A percentile compares a stretch with the other conserved stretches of the same genome.
Evolutionary conservation across 2,888 invertebrate species (phyloP).

Genomic region (Stenolophus ochropezus): DNA sequence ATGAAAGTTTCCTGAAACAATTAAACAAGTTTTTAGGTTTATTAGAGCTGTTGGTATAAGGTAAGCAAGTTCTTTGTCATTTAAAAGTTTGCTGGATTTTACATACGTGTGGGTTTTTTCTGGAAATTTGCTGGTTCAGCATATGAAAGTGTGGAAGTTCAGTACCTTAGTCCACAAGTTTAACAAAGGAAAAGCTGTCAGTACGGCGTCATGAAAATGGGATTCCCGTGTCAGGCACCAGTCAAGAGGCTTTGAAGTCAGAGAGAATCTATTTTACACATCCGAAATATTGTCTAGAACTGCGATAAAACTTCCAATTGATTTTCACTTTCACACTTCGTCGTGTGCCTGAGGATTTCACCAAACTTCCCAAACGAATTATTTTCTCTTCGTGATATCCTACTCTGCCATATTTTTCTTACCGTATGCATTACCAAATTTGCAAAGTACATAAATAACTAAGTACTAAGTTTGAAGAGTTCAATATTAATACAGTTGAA

Average conservation of each 20-base stretch:
- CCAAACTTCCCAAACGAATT: background rate
- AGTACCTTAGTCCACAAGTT: slow-evolving; percentile 22
- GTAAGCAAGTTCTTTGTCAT: slow-evolving; percentile 19
- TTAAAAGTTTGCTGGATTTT: slow-evolving; percentile 1
- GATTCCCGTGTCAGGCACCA: slow-evolving; percentile 43
- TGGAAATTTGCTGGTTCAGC: slow-evolving; percentile 18
- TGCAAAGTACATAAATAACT: too few relatives aligned
- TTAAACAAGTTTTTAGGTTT: background rate
- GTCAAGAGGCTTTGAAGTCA: slow-evolving; percentile 46
- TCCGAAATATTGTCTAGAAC: slow-evolving; percentile 47
- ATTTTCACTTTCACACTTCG: slow-evolving; percentile 33
- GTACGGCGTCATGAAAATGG: slow-evolving; percentile 50
- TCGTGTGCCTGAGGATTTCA: background rate
- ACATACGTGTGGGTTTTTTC: slow-evolving; percentile 12
- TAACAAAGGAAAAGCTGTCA: slow-evolving; percentile 51
- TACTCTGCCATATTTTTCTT: background rate
- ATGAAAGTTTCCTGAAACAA: background rate
- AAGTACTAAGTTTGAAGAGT: too few relatives aligned
- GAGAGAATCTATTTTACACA: slow-evolving; percentile 53
- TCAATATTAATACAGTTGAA: too few relatives aligned
- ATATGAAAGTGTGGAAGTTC: slow-evolving; percentile 26
- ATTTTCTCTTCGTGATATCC: background rate
- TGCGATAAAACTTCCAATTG: slow-evolving; percentile 47
- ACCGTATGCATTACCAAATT: background rate
- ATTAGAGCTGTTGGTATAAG: background rate